Percentiles rank a stretch among this genome's conserved stretches.
Conservation (phyloP, 2,797 vertebrate species). For the Rallus crepitans region DNA sequence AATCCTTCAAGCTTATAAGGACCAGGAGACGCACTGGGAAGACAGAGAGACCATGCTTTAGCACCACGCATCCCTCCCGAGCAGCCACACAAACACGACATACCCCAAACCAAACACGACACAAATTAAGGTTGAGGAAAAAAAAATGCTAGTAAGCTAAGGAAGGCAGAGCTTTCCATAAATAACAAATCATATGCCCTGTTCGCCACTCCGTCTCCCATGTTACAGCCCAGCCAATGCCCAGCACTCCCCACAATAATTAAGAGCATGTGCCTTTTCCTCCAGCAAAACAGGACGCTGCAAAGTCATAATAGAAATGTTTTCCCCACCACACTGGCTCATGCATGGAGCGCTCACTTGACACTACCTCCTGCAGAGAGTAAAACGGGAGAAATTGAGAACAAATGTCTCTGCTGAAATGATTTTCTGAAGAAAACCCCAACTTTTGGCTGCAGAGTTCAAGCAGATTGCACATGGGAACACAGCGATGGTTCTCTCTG, state of each 20-base stretch:
- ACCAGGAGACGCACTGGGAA: not conserved
- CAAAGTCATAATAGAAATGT: not conserved
- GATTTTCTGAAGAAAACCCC: not conserved
- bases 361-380: not conserved
- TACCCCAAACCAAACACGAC: not conserved
- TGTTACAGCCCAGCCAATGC: not conserved
- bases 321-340: not conserved
- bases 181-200: not conserved
- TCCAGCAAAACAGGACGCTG: not conserved
- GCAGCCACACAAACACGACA: not conserved
- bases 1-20: fast-evolving
- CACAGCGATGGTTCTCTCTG: not conserved
- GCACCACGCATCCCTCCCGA: not conserved
- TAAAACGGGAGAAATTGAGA: not conserved
- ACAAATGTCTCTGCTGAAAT: not conserved
- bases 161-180: not conserved
- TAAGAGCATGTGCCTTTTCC: not conserved
- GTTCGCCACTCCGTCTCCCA: not conserved
- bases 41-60: not conserved
- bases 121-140: not conserved
- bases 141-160: not conserved
- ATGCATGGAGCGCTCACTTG: not conserved
- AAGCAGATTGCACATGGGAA: not conserved
- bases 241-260: not conserved
- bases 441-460: not conserved